phyloP scores from a whole-genome alignment of 2,888 invertebrate genomes.

The Rhyacophila evoluta region DNA sequence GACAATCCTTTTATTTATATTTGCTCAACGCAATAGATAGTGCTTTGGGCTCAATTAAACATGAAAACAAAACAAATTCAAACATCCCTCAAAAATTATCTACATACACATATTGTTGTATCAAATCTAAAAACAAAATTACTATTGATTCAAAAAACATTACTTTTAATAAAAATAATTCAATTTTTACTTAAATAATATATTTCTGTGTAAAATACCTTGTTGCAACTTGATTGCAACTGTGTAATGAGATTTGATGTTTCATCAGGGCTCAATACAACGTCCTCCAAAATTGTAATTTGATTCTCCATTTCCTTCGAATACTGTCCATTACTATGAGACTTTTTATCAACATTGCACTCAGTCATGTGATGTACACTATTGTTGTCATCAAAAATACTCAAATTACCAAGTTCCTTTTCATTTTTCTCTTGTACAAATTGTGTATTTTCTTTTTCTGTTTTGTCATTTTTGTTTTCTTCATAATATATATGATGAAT shows the following conservation, averaged over 20 bases:
- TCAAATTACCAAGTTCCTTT: neutral
- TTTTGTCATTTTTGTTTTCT: neutral
- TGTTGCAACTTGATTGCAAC: no score
- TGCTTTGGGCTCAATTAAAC: no score
- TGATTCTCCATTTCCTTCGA: neutral
- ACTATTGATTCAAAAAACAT: no score
- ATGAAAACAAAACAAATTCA: no score
- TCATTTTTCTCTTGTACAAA: neutral
- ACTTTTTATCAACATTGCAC: neutral
- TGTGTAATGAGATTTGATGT: slow-evolving; percentile 22
- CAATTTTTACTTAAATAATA: no score
- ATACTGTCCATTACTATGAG: neutral
- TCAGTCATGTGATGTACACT: neutral
- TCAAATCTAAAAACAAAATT: no score
- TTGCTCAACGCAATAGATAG: no score
- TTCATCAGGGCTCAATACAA: slow-evolving; percentile 30
- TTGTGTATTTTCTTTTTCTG: neutral
- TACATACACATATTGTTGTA: no score
- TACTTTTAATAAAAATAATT: no score
- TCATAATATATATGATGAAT: neutral
- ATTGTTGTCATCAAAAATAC: neutral
- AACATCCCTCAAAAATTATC: no score
- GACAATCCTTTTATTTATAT: no score
- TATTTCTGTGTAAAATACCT: no score
- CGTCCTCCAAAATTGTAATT: neutral